A percentile compares a stretch with the other conserved stretches of the same genome.
phyloP scores from a whole-genome alignment of 2,113 vertebrate genomes.

The Rhynchopsitta pachyrhyncha region DNA sequence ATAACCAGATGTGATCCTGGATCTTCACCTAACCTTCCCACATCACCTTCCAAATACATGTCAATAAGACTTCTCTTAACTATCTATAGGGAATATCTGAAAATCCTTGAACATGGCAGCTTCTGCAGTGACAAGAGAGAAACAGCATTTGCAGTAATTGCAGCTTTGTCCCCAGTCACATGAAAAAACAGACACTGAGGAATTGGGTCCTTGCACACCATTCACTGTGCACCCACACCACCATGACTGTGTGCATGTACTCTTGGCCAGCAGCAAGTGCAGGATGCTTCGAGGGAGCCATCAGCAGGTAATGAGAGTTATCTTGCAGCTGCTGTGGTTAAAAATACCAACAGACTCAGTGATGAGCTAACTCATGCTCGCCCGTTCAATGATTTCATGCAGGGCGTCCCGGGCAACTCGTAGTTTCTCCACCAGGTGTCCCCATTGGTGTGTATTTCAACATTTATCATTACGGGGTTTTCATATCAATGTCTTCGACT shows the following conservation, averaged over 20 bases:
- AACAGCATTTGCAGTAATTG: background rate
- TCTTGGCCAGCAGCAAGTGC: background rate
- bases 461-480: background rate
- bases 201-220: fast-evolving
- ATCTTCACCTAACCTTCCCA: background rate
- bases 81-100: background rate
- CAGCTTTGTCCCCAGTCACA: background rate
- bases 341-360: background rate
- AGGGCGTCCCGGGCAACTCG: background rate
- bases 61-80: background rate
- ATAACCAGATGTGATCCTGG: fast-evolving
- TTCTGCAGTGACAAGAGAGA: background rate
- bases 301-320: background rate
- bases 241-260: fast-evolving
- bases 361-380: background rate
- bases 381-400: fast-evolving
- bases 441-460: slow-evolving; percentile 27
- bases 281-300: background rate
- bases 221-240: background rate
- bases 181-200: background rate
- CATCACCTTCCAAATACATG: background rate
- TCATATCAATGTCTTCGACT: background rate
- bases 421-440: slow-evolving; percentile 40
- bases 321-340: background rate
- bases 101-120: background rate